These are phyloP conservation scores for Nemotelus pantherinus DNA, from an alignment of 2,888 invertebrate species.

Conservation along the genomic window DNA sequence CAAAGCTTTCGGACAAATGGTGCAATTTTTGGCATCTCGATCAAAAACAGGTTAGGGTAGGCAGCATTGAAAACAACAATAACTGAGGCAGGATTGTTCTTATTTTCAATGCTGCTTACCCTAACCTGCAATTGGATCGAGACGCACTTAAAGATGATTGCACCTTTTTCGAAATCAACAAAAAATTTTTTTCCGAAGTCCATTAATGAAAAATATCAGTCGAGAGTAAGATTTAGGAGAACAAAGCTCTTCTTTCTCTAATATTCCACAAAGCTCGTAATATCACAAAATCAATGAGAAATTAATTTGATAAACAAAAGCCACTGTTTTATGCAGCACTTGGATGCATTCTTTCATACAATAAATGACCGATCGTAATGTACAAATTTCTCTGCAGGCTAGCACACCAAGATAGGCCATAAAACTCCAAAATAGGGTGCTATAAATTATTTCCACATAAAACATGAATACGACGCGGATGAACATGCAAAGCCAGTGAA, in stretches of 20 bases:
- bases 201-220: background rate
- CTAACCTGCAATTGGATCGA: background rate
- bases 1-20: no score
- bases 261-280: background rate
- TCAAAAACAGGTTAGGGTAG: no score
- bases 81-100: no score
- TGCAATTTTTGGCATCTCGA: no score
- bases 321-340: background rate
- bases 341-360: background rate
- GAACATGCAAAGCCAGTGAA: constrained; percentile 32
- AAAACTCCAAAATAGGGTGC: constrained; percentile 34
- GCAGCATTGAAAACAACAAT: no score
- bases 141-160: background rate
- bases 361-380: constrained; percentile 16
- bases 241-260: background rate
- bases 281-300: no score
- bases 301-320: no score
- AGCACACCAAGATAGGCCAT: constrained; percentile 31
- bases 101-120: background rate
- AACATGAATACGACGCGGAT: constrained; percentile 29
- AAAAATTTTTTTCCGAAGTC: background rate
- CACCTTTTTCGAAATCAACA: background rate
- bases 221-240: no score
- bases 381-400: background rate
- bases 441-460: constrained; percentile 41